phyloP scores from a whole-genome alignment of 2,797 vertebrate species.

The Tapirus indicus region DNA sequence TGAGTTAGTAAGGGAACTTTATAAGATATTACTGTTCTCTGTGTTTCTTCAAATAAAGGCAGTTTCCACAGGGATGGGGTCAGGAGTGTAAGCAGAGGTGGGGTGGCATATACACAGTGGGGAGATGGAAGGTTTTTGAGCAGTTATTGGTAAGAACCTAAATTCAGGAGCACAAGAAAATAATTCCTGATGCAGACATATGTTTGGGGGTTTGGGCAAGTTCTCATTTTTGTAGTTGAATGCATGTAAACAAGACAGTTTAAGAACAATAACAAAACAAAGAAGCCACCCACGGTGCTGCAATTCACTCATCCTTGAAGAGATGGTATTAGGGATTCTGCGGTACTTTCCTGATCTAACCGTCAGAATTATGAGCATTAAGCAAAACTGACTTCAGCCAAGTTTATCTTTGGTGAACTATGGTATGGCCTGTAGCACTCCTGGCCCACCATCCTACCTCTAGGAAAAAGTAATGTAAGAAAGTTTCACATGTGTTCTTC shows the following conservation, averaged over 20 bases:
- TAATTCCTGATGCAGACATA: neutral
- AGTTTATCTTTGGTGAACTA: neutral
- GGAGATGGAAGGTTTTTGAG: neutral
- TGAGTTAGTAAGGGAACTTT: neutral
- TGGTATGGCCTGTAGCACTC: neutral
- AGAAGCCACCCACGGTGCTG: rapidly evolving
- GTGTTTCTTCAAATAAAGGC: neutral
- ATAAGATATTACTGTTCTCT: neutral
- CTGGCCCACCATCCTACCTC: neutral
- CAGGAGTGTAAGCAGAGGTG: neutral
- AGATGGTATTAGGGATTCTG: neutral
- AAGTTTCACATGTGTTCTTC: neutral
- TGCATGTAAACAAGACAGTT: neutral
- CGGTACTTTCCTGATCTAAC: neutral
- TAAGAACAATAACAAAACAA: neutral
- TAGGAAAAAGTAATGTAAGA: neutral
- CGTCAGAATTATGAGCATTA: neutral
- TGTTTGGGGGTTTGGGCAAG: neutral
- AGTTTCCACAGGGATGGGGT: neutral
- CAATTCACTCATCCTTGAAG: neutral
- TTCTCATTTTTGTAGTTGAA: neutral
- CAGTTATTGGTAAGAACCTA: neutral
- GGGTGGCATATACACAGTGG: neutral
- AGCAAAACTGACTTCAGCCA: neutral
- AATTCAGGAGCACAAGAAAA: neutral